Evolutionary conservation across 2,888 invertebrate species (phyloP).

Genomic region (Siphonodentalium dalli): DNA sequence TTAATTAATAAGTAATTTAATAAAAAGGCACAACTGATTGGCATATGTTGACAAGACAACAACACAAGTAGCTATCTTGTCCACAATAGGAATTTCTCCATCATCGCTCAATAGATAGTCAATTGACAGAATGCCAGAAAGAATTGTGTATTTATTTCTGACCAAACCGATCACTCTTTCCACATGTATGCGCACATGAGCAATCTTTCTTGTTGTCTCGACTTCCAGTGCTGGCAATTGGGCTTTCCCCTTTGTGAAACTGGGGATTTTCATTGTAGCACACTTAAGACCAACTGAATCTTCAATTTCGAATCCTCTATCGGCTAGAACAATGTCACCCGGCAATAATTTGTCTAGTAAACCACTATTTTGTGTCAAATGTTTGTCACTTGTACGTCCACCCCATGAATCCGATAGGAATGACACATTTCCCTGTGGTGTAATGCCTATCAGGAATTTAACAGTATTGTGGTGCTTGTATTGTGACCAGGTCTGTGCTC

Average conservation of each 20-base stretch:
- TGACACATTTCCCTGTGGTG: slow-evolving; percentile 34
- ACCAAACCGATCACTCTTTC: slow-evolving; percentile 31
- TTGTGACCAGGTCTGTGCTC: slow-evolving; percentile 32
- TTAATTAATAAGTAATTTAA: too few relatives aligned
- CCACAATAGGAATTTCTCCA: slow-evolving; percentile 14
- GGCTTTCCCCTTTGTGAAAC: slow-evolving; percentile 24
- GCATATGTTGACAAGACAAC: slow-evolving; percentile 13
- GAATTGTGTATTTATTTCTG: slow-evolving; percentile 26
- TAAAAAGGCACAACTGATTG: slow-evolving; percentile 6
- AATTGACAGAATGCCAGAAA: slow-evolving; percentile 19
- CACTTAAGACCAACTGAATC: slow-evolving; percentile 11
- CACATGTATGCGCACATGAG: slow-evolving; percentile 27
- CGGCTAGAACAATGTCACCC: slow-evolving; percentile 32
- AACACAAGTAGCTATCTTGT: slow-evolving; percentile 24
- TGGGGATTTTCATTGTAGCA: slow-evolving; percentile 29
- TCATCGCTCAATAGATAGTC: slow-evolving; percentile 16
- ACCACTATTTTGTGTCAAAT: slow-evolving; percentile 29
- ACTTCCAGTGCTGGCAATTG: slow-evolving; percentile 27
- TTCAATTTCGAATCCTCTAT: slow-evolving; percentile 24
- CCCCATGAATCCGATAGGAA: slow-evolving; percentile 39
- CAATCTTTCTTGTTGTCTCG: slow-evolving; percentile 26
- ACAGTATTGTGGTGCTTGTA: slow-evolving; percentile 39
- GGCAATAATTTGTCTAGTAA: slow-evolving; percentile 29
- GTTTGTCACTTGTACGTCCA: slow-evolving; percentile 36
- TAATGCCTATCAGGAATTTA: slow-evolving; percentile 38